Base-by-base conservation (phyloP, 2,888 invertebrate genomes). In the Cephus pulcher region DNA sequence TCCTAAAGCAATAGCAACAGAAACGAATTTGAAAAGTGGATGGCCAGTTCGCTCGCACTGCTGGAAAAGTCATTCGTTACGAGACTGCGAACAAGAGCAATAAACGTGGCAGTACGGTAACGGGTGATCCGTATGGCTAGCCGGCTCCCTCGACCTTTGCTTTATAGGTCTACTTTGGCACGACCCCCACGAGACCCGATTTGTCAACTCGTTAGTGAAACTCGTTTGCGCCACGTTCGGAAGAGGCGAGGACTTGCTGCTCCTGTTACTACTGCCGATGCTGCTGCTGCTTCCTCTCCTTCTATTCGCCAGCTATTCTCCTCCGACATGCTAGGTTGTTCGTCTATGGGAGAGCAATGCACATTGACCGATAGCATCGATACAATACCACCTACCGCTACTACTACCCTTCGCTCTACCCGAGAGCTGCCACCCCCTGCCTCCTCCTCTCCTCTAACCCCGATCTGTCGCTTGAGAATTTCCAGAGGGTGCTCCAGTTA, bases 171-270 rank as follows among this genome's bases (percentile, higher is more conserved):
- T 89, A 86, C 87, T 88, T 87, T 83, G 88, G 87, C 89, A 91
- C 89, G 90, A 90, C 89, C 89, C 91, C 89, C 91, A 84, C 84
- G 91, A 89, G 91, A 91, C 89, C 85, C 90, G 90, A 91, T 91
- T 91, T 91, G 91, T 91, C 91, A 91, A 91, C 91, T 91, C 91
- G 91, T 90, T 91, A 91, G 90, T 89, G 88, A 85, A 90, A 90
- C 89, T 90, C 90, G 88, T 90, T 91, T 91, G 87, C 89, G 88
- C 86, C 84, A 81, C 79, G 82, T 84, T 86, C 84, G 9, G 33
- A 34, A 32, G 71, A 34, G 71, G 32, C 71, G 12, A 71, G 71
- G 34, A 34, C 33, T 34, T 23, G 71, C 71, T 9, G 71, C 56
- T 56, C 23, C 56, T 56, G 56, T 56, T 40, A 15, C 6, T 40